Percentiles rank a stretch among this genome's conserved stretches.
Conservation (phyloP, 1,140 invertebrate species). For the Zaprionus vittiger region DNA sequence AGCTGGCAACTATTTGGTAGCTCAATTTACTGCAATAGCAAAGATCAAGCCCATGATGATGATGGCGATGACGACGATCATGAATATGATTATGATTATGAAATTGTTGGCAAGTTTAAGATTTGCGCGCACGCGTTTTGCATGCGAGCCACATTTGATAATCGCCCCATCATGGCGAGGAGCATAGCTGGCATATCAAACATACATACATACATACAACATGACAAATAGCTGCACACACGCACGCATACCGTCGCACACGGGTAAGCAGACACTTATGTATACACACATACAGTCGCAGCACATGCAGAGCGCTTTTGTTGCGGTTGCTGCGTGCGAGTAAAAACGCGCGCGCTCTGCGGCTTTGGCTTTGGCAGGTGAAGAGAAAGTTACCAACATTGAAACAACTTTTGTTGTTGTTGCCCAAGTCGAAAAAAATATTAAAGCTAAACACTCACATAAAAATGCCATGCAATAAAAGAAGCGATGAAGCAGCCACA, state of each 20-base stretch:
- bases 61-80: conserved; percentile 6
- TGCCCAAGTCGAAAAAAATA: conserved; percentile 50
- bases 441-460: conserved; percentile 37
- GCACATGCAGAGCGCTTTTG: conserved; percentile 24
- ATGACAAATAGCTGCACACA: conserved; percentile 33
- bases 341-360: conserved; percentile 53
- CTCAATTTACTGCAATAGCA: conserved; percentile 57
- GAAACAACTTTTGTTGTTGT: conserved; percentile 74
- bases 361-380: conserved; percentile 55
- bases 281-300: conserved; percentile 10
- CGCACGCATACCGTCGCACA: neutral
- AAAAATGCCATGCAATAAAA: conserved; percentile 57
- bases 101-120: conserved; percentile 61
- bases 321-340: conserved; percentile 61
- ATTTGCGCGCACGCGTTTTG: conserved; percentile 74
- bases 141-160: conserved; percentile 63
- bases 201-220: conserved; percentile 44
- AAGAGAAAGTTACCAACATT: conserved; percentile 81
- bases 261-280: neutral
- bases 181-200: conserved; percentile 55
- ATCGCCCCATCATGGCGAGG: conserved; percentile 64
- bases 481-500: conserved; percentile 55
- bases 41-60: conserved; percentile 32
- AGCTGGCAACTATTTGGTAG: conserved; percentile 18
- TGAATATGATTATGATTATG: conserved; percentile 55